Base-by-base conservation (phyloP, 2,888 invertebrate species). In the Rhyacophila evoluta region DNA sequence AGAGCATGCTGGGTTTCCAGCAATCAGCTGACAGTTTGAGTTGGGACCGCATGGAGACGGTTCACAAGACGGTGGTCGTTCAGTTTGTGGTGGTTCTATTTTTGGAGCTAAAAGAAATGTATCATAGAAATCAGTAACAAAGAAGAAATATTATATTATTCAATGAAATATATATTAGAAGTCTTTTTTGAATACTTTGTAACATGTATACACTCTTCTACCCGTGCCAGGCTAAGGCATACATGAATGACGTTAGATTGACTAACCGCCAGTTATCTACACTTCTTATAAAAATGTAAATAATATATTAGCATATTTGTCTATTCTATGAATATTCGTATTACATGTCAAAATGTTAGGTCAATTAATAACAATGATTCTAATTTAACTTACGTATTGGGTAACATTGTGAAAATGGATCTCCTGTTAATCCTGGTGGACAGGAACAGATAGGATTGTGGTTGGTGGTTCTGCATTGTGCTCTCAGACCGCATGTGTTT, bases 381-480 rank as follows among this genome's bases (percentile, higher is more conserved):
- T 37, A 11, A 25, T n/a, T 83, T 80, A 83, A 91, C 92, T 92
- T 91, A 95, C 94, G 90, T 84, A 90, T 89, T 83, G 90, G 91
- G 73, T 92, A 91, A 84, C 96, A 97, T 84, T 93, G 93, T 1
- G 92, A 92, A 85, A 96, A 96, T 74, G 96, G 96, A 92, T 96
- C 95, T 69, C 97, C 97, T 39, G 94, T 94, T 87, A 93, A 94
- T n/a, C 95, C 94, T 55, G 92, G 89, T 68, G 95, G 94, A 84
- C 97, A 97, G 2, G 95, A 94, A 85, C 97, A 97, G 81, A 96
- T 95, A 1, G 96, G 96, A 84, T 94, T 95, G 86, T 97, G 96
- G 85, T 96, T 95, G 85, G 93, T 94, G 0, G 94, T 94, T 71
- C 92, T 92, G 84, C 97, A 97, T 83, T 94, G 93, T 1, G 97